A percentile compares a stretch with the other conserved stretches of the same genome.
These are phyloP conservation scores for Eilema caniola DNA, from an alignment of 2,888 invertebrate genomes.

Conservation along the genomic window DNA sequence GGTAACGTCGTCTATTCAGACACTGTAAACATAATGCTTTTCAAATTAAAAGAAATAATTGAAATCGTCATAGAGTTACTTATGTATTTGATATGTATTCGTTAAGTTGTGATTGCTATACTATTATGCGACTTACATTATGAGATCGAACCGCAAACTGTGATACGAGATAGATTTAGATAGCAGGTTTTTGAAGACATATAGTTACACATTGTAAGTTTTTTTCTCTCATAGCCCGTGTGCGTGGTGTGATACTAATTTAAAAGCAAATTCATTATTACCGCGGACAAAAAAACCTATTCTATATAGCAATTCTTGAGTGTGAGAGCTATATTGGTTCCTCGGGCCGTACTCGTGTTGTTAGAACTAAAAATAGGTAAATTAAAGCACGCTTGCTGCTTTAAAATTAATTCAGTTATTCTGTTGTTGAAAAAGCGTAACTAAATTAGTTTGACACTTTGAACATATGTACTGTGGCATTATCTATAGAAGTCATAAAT, in stretches of 20 bases:
- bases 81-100: conserved; percentile 20
- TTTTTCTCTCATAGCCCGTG: not conserved
- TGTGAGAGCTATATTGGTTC: conserved; percentile 1
- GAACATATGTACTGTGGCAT: no score
- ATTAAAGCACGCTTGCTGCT: not conserved
- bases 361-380: not conserved
- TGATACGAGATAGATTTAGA: conserved; percentile 24
- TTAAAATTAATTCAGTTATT: conserved; percentile 6
- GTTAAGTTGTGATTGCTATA: conserved; percentile 29
- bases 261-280: conserved; percentile 3
- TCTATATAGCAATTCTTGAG: not conserved
- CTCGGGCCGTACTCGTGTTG: not conserved
- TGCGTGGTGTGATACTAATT: conserved; percentile 7
- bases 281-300: not conserved
- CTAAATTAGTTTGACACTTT: not conserved
- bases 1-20: not conserved
- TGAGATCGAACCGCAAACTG: conserved; percentile 32
- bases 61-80: conserved; percentile 21
- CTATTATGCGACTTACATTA: conserved; percentile 32
- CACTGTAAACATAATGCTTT: not conserved
- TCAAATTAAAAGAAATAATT: conserved; percentile 30
- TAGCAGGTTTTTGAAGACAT: conserved; percentile 22
- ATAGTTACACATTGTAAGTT: conserved; percentile 4
- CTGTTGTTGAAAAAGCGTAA: not conserved
- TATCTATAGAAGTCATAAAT: no score